Evolutionary conservation across 2,113 vertebrate species (phyloP), one percentile per base, ranked within the genome.

Genomic region (Typhlomys cinereus): DNA sequence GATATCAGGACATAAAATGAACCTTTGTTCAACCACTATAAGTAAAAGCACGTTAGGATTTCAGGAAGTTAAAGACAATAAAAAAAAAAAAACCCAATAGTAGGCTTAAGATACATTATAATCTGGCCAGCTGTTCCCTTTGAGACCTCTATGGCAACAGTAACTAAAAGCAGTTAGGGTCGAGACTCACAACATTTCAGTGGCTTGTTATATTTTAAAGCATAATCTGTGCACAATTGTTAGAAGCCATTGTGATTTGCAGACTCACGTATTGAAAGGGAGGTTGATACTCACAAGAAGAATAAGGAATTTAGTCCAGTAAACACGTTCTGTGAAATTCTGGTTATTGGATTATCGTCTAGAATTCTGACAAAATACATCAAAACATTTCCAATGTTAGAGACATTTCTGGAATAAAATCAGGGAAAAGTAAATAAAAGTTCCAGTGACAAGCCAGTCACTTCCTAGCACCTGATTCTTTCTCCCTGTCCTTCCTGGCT

Each of bases 271-370:
- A 46, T n/a, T 57, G 31, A 73, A 81, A 88, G 64, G 39, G 69
- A 84, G 64, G 85, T 76, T n/a, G 66, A 71, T 95, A 98, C 98
- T 98, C 96, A 99, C 98, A 98, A 95, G 94, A 98, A 98, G 83
- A 94, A 97, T 59, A 98, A 97, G 36, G 97, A 98, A 87, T 97
- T 96, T 73, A 99, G 95, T 4, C 98, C 98, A 36, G 95, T 95
- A 97, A 99, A 98, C 6, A 98, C 95, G 78, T 97, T 97, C 89
- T 97, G 97, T 44, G 97, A 98, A 94, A 98, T 95, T 83, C 52
- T 98, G 90, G 87, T 97, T 48, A 98, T 96, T 8, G 98, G 98
- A 85, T 99, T 99, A 93, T 99, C 97, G 95, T 98, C 98, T 97
- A 98, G 97, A 92, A 99, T 97, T 95, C 98, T 98, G 96, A 86